Conservation (phyloP, 2,113 vertebrate genomes). For the Ctenomys sociabilis region DNA sequence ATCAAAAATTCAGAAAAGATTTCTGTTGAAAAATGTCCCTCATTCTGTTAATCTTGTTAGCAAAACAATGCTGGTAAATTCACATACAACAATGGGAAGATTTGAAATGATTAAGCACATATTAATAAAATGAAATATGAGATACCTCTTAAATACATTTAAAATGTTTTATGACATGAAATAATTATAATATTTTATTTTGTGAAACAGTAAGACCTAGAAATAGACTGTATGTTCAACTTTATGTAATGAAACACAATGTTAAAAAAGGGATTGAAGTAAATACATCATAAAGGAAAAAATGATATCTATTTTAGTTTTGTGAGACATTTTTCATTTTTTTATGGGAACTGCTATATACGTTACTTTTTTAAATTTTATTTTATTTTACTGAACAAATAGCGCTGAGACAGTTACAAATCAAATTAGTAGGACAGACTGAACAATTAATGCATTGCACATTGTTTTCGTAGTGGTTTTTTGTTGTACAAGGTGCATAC, state of each 20-base stretch:
- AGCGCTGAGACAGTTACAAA: too few relatives aligned
- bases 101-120: conserved; percentile 11
- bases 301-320: not conserved
- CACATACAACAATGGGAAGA: not conserved
- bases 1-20: conserved; percentile 23
- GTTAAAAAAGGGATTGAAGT: not conserved
- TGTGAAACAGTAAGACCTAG: not conserved
- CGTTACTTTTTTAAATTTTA: too few relatives aligned
- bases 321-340: conserved; percentile 3
- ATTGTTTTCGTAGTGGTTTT: too few relatives aligned
- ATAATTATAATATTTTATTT: not conserved
- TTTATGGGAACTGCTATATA: too few relatives aligned
- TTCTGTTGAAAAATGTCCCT: not conserved
- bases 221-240: not conserved
- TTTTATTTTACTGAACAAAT: too few relatives aligned
- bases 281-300: conserved; percentile 22
- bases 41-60: not conserved
- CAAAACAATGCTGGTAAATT: conserved; percentile 27
- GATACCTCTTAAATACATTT: not conserved
- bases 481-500: too few relatives aligned
- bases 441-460: too few relatives aligned
- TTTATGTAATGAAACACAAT: conserved; percentile 9
- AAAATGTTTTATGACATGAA: conserved; percentile 48
- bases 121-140: not conserved
- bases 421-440: too few relatives aligned